Evolutionary conservation across 1,140 invertebrate species (phyloP), one percentile per base, ranked within the genome.

Genomic region (Alviniconcha marisindica): DNA sequence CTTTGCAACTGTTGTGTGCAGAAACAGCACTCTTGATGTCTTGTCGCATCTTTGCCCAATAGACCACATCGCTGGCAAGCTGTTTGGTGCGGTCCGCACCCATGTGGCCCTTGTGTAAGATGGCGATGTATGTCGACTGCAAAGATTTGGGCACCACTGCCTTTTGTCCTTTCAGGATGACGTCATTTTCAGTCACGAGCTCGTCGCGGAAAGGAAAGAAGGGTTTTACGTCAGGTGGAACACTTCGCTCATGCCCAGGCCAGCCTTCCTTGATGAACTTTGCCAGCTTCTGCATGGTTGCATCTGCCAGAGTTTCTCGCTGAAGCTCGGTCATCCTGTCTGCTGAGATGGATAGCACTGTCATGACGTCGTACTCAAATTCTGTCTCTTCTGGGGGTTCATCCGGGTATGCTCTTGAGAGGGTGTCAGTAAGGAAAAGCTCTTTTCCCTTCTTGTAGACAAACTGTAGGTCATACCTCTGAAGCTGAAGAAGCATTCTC

Each of bases 381-480:
- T n/a, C n/a, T n/a, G 24, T 76, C 28, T 76, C 44, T 60, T 56
- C 36, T 1, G 18, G 31, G 36, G 12, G 2, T 1, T 79, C 44
- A 24, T 38, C 40, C 1, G 4, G 3, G 54, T 36, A 79, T 15
- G 74, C 84, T 33, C 86, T 42, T 7, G 83, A 84, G 15, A 84
- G 71, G 1, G 78, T 81, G 48, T 86, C 85, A 42, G 84, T 73
- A 12, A 86, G 48, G 60, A 60, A 66, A 28, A 87, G 63, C 28
- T 71, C 36, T 42, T 63, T 85, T 21, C 86, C 86, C 54, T 71
- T 81, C 31, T 77, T 83, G 79, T 87, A 87, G 42, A 44, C 56
- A n/a, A 87, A 54, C 42, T 51, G 21, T 0, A 94, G 83, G 40
- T 90, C 54, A 48, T 86, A 84, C 15, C 33, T 48, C 56, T 86